Base-by-base conservation (phyloP, 2,113 vertebrate genomes). In the Sebastes schlegelii region DNA sequence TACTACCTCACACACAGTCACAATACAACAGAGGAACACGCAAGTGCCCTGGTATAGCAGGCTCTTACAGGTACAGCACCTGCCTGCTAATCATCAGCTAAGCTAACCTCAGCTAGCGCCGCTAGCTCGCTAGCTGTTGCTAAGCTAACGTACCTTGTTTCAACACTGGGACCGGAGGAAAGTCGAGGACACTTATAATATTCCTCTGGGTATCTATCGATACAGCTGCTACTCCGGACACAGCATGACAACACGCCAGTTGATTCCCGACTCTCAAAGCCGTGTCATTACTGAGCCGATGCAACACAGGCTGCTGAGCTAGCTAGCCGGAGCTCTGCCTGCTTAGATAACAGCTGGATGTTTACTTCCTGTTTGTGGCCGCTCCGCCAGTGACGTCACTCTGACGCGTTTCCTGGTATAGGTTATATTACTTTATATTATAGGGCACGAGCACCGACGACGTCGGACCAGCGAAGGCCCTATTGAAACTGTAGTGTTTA, bases 111-210 rank as follows among this genome's bases (percentile, higher is more conserved):
- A 57, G 81, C 77, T 79, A 46, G 26, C 26, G 26, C 6, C 17
- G 26, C 46, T 26, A 77, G 76, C 78, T 76, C 79, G 76, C 46
- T 60, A 2, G 11, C 2, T 17, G 51, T 2, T 42, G 85, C 72
- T 89, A 75, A 19, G 83, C 79, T 90, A 93, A 94, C 92, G 57
- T 90, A 94, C 95, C 95, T 95, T 82, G 89, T 93, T 93, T 93
- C 77, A 71, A 89, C 91, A 64, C 85, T 80, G 79, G 73, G 60
- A 74, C 85, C 77, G 87, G 75, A 94, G 87, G 92, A 95, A 94
- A 89, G 92, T 90, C 16, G 82, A 80, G 46, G 86, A 69, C 16
- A 58, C 61, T 40, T 5, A 4, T 68, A 21, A n/a, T 23, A 26
- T 26, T 26, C 90, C 84, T 76, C 64, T 69, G 55, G n/a, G 65